Conservation (phyloP, 2,797 vertebrate genomes). For the Nasua narica region DNA sequence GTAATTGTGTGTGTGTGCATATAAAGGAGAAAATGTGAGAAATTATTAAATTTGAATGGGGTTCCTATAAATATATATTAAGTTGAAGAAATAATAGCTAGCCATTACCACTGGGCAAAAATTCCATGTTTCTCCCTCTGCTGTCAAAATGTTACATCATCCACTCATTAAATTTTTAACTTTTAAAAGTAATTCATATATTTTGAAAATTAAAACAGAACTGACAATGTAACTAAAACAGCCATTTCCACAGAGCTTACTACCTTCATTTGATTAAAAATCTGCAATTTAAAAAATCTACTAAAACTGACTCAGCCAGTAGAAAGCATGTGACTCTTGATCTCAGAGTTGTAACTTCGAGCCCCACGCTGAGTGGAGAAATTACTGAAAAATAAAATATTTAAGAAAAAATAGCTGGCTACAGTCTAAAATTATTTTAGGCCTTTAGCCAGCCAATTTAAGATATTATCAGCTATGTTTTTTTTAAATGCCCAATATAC, state of each 20-base stretch:
- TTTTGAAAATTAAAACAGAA: slow-evolving; percentile 34
- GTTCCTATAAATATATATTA: slow-evolving; percentile 11
- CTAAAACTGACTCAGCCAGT: background rate
- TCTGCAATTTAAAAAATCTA: slow-evolving; percentile 10
- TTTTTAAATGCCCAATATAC: background rate
- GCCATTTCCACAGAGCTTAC: slow-evolving; percentile 25
- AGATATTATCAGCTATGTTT: background rate
- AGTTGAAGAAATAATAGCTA: slow-evolving; percentile 36
- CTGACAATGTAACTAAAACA: slow-evolving; percentile 15
- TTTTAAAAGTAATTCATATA: slow-evolving; percentile 33
- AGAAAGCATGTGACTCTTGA: background rate
- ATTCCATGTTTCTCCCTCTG: slow-evolving; percentile 2
- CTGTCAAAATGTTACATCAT: slow-evolving; percentile 28
- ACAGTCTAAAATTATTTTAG: slow-evolving; percentile 19
- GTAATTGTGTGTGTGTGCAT: background rate
- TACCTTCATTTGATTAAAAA: slow-evolving; percentile 31
- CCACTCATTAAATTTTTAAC: background rate
- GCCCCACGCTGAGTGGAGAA: background rate
- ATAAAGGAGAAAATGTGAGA: slow-evolving; percentile 38
- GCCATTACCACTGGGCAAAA: slow-evolving; percentile 18
- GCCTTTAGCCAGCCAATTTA: background rate
- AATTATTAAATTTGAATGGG: slow-evolving; percentile 22
- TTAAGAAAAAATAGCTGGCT: background rate
- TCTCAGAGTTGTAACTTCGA: background rate
- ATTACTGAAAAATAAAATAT: background rate